A percentile compares a stretch with the other conserved stretches of the same genome.
Conservation (phyloP, 1,140 invertebrate genomes). For the Acromyrmex charruanus region DNA sequence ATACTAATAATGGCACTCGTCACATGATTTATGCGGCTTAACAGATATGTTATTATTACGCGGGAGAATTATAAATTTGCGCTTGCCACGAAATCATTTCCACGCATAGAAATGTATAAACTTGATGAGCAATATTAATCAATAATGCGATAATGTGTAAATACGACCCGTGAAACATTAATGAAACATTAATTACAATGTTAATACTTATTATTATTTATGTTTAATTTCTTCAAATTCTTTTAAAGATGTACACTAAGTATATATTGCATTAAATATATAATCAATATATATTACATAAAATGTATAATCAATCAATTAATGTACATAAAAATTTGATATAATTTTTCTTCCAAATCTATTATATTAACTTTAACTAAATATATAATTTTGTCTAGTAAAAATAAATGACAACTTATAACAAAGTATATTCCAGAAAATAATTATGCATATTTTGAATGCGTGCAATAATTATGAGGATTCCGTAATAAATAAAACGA, state of each 20-base stretch:
- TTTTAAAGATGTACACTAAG: background rate
- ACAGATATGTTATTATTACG: constrained; percentile 35
- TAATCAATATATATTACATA: too few species aligned
- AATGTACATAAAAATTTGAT: background rate
- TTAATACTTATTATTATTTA: constrained; percentile 11
- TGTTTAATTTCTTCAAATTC: background rate
- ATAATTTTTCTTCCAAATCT: background rate
- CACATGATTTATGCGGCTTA: constrained; percentile 63
- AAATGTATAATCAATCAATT: too few species aligned
- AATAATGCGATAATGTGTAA: constrained; percentile 32
- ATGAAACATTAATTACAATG: constrained; percentile 11
- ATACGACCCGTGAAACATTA: background rate
- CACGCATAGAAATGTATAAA: constrained; percentile 10
- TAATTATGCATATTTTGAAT: background rate
- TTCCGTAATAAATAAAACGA: constrained; percentile 1
- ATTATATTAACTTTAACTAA: background rate
- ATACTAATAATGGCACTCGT: constrained; percentile 45
- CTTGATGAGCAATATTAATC: constrained; percentile 27
- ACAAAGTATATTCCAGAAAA: background rate
- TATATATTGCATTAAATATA: too few species aligned
- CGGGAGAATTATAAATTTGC: constrained; percentile 58
- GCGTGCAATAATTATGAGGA: background rate
- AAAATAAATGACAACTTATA: background rate
- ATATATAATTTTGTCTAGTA: background rate
- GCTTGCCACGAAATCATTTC: constrained; percentile 12